Evolutionary conservation across 2,113 vertebrate species (phyloP), one percentile per base, ranked within the genome.

Genomic region (Clinocottus analis): DNA sequence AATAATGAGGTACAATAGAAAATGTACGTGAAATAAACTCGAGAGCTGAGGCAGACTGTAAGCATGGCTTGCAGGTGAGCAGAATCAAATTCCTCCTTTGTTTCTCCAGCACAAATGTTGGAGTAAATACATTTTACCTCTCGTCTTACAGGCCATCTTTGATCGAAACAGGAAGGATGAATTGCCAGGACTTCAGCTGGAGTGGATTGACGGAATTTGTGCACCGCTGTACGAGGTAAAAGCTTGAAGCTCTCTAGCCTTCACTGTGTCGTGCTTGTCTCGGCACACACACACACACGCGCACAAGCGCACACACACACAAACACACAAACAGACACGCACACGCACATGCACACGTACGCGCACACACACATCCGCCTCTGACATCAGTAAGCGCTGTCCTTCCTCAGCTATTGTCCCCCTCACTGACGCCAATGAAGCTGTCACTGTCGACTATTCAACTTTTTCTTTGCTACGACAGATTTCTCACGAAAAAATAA

Each of bases 141-240:
- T 55, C 86, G 69, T 77, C 37, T 94, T 94, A 83, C 89, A 99
- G 98, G 98, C 98, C 69, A 99, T 99, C 93, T 99, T 99, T 94
- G 98, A 99, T 93, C 96, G 98, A 78, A 99, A 99, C 93, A 96
- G 98, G 89, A 99, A 99, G 90, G 97, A 99, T 17, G 98, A 99
- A 91, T 94, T 99, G 85, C 98, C 98, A 17, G 95, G 97, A 49
- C 84, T 99, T 76, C 98, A 99, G 85, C 80, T 99, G 49, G 98
- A 98, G 90, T 99, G 98, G 98, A 99, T 99, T 79, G 97, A 99
- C 85, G 96, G 97, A 81, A 99, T 99, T 91, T 99, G 98, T 86
- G 87, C 97, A 69, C 98, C 98, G 60, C 80, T 99, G 73, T 99
- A 98, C 72, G 95, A 99, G 98, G 98, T 99, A 97, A 94, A 56